phyloP scores from a whole-genome alignment of 2,113 vertebrate genomes.

The Corythaeola cristata region DNA sequence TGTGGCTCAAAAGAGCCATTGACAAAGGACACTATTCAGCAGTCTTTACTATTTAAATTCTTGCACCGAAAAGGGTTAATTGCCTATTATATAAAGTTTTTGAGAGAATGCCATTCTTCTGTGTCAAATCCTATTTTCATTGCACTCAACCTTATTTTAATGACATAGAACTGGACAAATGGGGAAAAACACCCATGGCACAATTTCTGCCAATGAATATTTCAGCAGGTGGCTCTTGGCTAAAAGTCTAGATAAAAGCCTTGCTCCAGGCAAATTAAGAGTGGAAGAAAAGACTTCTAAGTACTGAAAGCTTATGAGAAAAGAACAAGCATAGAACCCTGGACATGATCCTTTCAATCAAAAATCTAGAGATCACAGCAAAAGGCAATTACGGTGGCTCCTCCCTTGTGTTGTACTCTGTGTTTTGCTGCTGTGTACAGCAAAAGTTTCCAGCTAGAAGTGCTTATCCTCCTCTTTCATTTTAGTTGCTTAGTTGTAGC shows the following conservation, averaged over 20 bases:
- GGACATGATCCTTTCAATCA: conserved; percentile 61
- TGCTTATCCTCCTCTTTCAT: background rate
- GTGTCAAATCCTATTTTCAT: conserved; percentile 72
- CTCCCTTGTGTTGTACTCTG: conserved; percentile 26
- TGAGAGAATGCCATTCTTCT: conserved; percentile 43
- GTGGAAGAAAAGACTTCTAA: conserved; percentile 76
- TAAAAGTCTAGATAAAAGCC: conserved; percentile 83
- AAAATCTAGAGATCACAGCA: conserved; percentile 67
- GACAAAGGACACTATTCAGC: background rate
- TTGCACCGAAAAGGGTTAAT: conserved; percentile 66
- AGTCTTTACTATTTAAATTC: background rate
- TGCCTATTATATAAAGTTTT: conserved; percentile 64
- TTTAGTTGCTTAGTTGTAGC: background rate
- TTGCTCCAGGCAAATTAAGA: conserved; percentile 82
- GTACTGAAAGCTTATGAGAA: conserved; percentile 70
- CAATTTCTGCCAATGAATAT: conserved; percentile 83
- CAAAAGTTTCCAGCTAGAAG: conserved; percentile 28
- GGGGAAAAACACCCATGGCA: conserved; percentile 78
- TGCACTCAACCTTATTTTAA: conserved; percentile 66
- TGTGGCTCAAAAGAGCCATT: background rate
- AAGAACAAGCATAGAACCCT: conserved; percentile 47
- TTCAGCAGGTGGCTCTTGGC: conserved; percentile 84
- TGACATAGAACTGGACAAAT: conserved; percentile 78
- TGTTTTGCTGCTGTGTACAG: conserved; percentile 33
- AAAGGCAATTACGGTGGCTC: conserved; percentile 31